These are phyloP conservation scores for Clarias magur DNA, from an alignment of 2,113 vertebrate genomes.

Conservation along the genomic window DNA sequence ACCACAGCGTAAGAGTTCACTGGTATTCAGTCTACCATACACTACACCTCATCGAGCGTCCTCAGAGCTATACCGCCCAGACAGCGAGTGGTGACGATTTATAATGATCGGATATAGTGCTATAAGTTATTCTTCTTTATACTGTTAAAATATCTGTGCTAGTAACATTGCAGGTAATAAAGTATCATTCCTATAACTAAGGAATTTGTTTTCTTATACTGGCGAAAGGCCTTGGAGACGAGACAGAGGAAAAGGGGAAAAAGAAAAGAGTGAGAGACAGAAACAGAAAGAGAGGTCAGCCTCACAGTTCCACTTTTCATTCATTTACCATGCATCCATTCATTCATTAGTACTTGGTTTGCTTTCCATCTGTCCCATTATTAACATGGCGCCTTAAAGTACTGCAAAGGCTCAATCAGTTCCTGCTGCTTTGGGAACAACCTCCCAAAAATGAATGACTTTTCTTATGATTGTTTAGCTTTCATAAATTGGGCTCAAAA, in stretches of 20 bases:
- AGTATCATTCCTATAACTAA: conserved; percentile 69
- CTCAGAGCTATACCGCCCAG: conserved; percentile 71
- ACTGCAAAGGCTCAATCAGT: background rate
- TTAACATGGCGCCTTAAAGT: conserved; percentile 21
- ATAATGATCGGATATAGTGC: conserved; percentile 76
- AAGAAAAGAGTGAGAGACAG: conserved; percentile 7
- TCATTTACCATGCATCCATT: conserved; percentile 48
- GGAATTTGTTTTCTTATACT: conserved; percentile 74
- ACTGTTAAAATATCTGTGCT: conserved; percentile 73
- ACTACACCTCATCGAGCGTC: conserved; percentile 66
- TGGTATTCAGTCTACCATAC: conserved; percentile 17
- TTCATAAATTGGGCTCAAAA: conserved; percentile 64
- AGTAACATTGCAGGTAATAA: conserved; percentile 68
- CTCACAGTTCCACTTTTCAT: conserved; percentile 60
- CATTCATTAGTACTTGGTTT: conserved; percentile 32
- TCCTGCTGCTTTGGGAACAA: background rate
- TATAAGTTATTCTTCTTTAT: conserved; percentile 76
- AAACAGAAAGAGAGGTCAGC: conserved; percentile 56
- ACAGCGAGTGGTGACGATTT: conserved; percentile 75
- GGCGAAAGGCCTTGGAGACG: conserved; percentile 71
- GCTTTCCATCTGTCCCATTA: conserved; percentile 28
- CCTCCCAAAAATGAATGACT: conserved; percentile 19
- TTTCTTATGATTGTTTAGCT: conserved; percentile 49
- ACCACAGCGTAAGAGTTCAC: conserved; percentile 42
- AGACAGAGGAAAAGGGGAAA: conserved; percentile 40